Percentiles rank a stretch among this genome's conserved stretches.
phyloP scores from a whole-genome alignment of 2,888 invertebrate genomes.

The Keiferia lycopersicella region DNA sequence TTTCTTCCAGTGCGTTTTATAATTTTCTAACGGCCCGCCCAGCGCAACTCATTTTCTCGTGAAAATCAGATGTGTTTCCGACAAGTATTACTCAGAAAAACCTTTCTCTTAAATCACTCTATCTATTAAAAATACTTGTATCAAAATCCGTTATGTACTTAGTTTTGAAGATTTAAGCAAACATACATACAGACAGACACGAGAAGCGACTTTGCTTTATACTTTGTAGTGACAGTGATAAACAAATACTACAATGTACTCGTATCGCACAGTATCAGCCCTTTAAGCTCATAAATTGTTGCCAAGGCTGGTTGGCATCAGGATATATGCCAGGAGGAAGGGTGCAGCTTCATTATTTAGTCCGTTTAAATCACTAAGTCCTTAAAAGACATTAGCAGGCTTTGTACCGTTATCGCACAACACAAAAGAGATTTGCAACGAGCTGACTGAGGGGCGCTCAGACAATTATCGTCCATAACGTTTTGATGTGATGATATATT shows the following conservation, averaged over 20 bases:
- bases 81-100: no score
- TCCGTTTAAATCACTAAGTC: conserved; percentile 82
- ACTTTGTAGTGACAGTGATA: no score
- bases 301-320: conserved; percentile 28
- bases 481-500: conserved; percentile 20
- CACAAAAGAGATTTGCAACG: conserved; percentile 77
- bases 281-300: conserved; percentile 68
- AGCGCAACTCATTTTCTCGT: no score
- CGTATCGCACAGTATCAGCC: not conserved
- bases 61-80: no score
- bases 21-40: no score
- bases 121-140: no score
- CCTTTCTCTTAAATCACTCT: no score
- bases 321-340: conserved; percentile 55
- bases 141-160: no score
- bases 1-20: no score
- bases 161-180: no score
- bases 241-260: not conserved
- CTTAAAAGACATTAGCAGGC: conserved; percentile 80
- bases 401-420: conserved; percentile 77
- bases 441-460: conserved; percentile 54
- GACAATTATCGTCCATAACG: conserved; percentile 62
- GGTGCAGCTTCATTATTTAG: conserved; percentile 79
- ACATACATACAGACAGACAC: no score
- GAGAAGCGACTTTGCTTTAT: no score